A percentile compares a stretch with the other conserved stretches of the same genome.
phyloP scores from a whole-genome alignment of 1,140 invertebrate species.

The Paralvinella palmiformis region DNA sequence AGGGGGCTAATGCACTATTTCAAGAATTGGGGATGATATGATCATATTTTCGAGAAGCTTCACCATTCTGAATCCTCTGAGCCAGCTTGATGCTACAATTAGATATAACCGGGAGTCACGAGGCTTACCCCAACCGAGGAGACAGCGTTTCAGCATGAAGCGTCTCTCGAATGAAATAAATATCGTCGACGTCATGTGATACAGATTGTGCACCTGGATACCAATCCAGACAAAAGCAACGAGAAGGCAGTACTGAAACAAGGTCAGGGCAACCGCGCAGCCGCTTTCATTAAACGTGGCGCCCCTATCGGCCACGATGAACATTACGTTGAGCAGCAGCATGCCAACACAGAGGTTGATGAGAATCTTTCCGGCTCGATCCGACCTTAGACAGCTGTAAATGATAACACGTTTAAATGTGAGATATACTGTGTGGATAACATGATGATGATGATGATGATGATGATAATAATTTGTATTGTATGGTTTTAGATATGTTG shows the following conservation, averaged over 20 bases:
- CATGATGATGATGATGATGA: not conserved
- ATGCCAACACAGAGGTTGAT: constrained; percentile 54
- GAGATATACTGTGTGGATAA: not conserved
- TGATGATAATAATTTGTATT: not conserved
- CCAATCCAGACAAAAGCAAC: constrained; percentile 56
- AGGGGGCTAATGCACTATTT: too few species aligned
- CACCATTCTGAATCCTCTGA: too few species aligned
- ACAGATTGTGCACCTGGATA: constrained; percentile 56
- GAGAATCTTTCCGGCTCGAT: constrained; percentile 55
- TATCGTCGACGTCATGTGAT: constrained; percentile 55
- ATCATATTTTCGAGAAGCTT: too few species aligned
- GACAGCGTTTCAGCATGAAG: constrained; percentile 55
- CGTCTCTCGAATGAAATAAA: constrained; percentile 52
- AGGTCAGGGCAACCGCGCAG: constrained; percentile 44
- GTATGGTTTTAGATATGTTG: too few species aligned
- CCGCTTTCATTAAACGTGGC: constrained; percentile 23
- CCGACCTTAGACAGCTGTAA: constrained; percentile 51
- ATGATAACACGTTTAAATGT: constrained; percentile 1
- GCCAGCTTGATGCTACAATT: too few species aligned
- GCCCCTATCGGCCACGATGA: constrained; percentile 31
- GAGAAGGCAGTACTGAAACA: constrained; percentile 53
- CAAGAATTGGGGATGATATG: too few species aligned
- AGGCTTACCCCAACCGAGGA: constrained; percentile 56
- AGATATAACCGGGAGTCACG: too few species aligned
- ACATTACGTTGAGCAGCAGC: constrained; percentile 51